Base-by-base conservation (phyloP, 2,888 invertebrate genomes). In the Anthophora plumipes region DNA sequence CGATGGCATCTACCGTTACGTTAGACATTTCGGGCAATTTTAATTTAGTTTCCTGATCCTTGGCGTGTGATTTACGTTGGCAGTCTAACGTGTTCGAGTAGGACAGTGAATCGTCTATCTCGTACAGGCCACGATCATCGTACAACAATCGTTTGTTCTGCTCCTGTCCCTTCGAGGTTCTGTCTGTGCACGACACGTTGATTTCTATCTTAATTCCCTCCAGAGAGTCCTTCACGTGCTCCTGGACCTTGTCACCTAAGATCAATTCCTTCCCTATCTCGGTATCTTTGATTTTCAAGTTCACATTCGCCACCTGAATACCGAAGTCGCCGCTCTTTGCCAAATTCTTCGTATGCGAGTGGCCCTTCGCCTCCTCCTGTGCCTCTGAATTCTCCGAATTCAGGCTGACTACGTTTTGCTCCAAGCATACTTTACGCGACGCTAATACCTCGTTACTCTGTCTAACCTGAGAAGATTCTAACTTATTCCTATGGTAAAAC, bases 151-250 rank as follows among this genome's bases (percentile, higher is more conserved):
- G 67, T 52, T 74, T 77, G 12, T 55, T 80, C 22, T 60, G 73
- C 60, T 76, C 77, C 25, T 75, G 73, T 39, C 77, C 77, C 20
- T 74, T 80, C 0, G 69, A 59, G 22, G 85, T 89, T 20, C 85
- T 87, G 6, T 93, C 93, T 4, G 89, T 86, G n/a, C 92, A 88
- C 8, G 92, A 93, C 4, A 93, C 88, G 46, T 93, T 93, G 31
- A 93, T 93, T 61, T 93, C 92, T 5, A 93, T 93, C 74, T 92
- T 92, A 20, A 93, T 91, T 0, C 89, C 91, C 17, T 92, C 92
- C 7, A 89, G 67, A 0, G 84, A 66, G 17, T 91, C 88, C 37
- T 83, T 87, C 0, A 25, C 54, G 1, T 77, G 74, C 11, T 75
- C 83, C 54, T 79, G 76, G 14, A 70, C 69, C 6, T 88, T 85